These are phyloP conservation scores for Aphrophora alni DNA, from an alignment of 2,888 invertebrate species.

Conservation along the genomic window DNA sequence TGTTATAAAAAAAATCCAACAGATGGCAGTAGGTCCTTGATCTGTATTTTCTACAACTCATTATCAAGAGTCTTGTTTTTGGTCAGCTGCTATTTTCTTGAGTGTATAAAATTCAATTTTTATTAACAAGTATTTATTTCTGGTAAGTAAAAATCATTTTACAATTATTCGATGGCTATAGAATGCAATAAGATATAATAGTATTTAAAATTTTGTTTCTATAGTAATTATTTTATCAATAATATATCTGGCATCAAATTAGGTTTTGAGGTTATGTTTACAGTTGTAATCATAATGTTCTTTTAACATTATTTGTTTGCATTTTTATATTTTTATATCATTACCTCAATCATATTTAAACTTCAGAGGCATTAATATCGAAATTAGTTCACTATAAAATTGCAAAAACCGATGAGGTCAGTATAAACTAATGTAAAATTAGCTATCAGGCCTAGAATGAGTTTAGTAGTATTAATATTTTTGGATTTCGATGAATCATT, in stretches of 20 bases:
- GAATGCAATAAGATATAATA: background rate
- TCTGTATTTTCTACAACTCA: background rate
- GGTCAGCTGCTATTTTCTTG: background rate
- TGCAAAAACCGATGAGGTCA: background rate
- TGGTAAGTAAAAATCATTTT: background rate
- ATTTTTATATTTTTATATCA: background rate
- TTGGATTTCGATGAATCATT: background rate
- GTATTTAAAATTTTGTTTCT: background rate
- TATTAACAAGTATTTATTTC: background rate
- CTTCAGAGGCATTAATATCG: background rate
- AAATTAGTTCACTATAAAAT: background rate
- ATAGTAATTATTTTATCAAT: background rate
- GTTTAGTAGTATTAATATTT: background rate
- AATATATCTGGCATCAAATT: background rate
- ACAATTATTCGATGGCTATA: background rate
- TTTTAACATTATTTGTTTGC: background rate
- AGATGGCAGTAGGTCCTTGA: background rate
- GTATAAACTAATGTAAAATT: background rate
- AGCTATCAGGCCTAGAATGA: background rate
- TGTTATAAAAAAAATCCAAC: background rate
- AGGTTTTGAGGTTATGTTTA: background rate
- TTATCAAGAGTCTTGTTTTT: background rate
- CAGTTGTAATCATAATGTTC: background rate
- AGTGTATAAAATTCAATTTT: background rate
- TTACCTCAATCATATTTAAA: background rate